Evolutionary conservation across 2,113 vertebrate species (phyloP), one percentile per base, ranked within the genome.

Genomic region (Urocynchramus pylzowi): DNA sequence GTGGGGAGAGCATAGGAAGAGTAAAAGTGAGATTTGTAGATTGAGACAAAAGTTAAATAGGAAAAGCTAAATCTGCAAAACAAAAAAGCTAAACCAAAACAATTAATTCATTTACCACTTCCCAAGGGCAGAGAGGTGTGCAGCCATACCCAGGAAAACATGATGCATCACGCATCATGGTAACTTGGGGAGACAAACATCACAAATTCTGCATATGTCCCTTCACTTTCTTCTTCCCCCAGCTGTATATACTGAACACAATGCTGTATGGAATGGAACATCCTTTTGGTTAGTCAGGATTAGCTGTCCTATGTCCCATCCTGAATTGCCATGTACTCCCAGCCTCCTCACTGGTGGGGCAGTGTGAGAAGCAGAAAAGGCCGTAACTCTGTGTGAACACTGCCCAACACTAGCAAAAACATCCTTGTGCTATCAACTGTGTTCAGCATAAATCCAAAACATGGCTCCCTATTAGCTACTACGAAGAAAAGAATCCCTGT

Each of bases 181-280:
- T 74, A 31, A 27, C 26, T 56, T 56, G 30, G 16, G 49, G 64
- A 42, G 35, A 15, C 20, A 42, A 44, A 33, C 9, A 74, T 11
- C 27, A 33, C 1, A 0, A 73, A 39, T 13, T 59, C 44, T 39
- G 19, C 16, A 21, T 13, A 8, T 24, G 23, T 39, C 2, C 1
- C 14, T 1, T 1, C 9, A 7, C 4, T 42, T 64, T 22, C 26
- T 9, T 42, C 21, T 35, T 44, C 10, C 23, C 2, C 7, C 23
- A 59, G 27, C 23, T 45, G 16, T 30, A 30, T 10, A 52, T 30
- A 27, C 10, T 20, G 44, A 57, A 37, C 18, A 28, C 3, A 42
- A 16, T 28, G 18, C 2, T 16, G n/a, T 24, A 24, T 20, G 16
- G 23, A 65, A 37, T 16, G 7, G 12, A 57, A 28, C 16, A n/a